Conservation (phyloP, 2,113 vertebrate genomes). For the Anolis sagrei region DNA sequence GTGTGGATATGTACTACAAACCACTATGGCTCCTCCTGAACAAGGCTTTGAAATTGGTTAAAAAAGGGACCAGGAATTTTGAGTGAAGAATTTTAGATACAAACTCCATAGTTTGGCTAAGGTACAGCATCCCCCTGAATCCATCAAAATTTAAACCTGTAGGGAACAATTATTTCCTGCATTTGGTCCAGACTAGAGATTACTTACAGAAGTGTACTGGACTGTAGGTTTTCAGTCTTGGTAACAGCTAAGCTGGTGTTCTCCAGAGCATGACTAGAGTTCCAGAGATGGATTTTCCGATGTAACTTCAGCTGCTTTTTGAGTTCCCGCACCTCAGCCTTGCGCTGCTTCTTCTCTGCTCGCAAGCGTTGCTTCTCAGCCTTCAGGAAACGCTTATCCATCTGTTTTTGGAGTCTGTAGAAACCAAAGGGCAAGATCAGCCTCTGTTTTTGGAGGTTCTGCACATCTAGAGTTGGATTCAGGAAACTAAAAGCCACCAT, state of each 20-base stretch:
- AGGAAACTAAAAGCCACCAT: neutral
- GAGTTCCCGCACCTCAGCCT: conserved; percentile 95
- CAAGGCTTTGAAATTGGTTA: no score
- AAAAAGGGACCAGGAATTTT: neutral
- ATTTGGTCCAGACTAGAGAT: neutral
- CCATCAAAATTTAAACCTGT: neutral
- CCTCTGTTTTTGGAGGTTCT: neutral
- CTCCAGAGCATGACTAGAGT: conserved; percentile 83
- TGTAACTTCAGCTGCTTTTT: conserved; percentile 97
- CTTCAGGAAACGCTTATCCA: conserved; percentile 94
- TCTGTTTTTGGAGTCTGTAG: conserved; percentile 90
- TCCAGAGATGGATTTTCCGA: conserved; percentile 92
- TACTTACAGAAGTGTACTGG: conserved; percentile 75
- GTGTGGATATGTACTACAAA: neutral
- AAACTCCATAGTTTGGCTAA: neutral
- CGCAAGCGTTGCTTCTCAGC: conserved; percentile 94
- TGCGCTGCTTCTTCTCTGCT: conserved; percentile 94
- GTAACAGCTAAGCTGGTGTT: conserved; percentile 52
- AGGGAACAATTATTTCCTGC: neutral
- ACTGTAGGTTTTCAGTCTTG: conserved; percentile 77
- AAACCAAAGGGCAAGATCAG: neutral
- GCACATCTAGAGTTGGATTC: neutral
- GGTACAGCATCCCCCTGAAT: neutral
- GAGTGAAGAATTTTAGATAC: neutral
- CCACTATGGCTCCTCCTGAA: neutral